These are phyloP conservation scores for Oncorhynchus clarkii DNA, from an alignment of 2,113 vertebrate genomes.

Conservation along the genomic window DNA sequence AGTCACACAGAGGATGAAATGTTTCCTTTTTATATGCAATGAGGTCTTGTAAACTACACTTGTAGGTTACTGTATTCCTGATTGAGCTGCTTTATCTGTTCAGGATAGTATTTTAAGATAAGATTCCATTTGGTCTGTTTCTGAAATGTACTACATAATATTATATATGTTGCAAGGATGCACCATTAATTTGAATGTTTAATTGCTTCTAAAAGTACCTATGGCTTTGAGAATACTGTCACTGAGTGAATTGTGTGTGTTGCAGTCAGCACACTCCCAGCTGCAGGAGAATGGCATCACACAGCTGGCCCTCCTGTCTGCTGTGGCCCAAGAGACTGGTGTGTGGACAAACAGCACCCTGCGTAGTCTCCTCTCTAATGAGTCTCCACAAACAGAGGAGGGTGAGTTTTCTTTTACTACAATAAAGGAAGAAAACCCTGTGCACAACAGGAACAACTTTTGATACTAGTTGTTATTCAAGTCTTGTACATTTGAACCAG, in stretches of 20 bases:
- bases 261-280: conserved; percentile 80
- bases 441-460: too few species aligned
- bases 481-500: neutral
- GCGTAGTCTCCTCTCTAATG: conserved; percentile 79
- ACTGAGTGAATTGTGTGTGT: neutral
- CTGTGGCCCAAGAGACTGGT: conserved; percentile 80
- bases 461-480: neutral
- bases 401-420: conserved; percentile 64
- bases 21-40: neutral
- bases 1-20: neutral
- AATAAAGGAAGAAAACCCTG: too few species aligned
- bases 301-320: conserved; percentile 81
- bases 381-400: conserved; percentile 73
- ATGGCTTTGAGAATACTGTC: neutral
- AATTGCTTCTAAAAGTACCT: neutral
- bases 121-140: too few species aligned
- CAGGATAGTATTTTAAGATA: too few species aligned
- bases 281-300: conserved; percentile 83
- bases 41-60: too few species aligned
- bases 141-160: too few species aligned
- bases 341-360: conserved; percentile 85
- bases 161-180: neutral
- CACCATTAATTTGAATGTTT: neutral
- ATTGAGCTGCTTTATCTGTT: neutral
- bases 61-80: neutral